Evolutionary conservation across 1,140 invertebrate genomes (phyloP), one percentile per base, ranked within the genome.

Genomic region (Contarinia nasturtii): DNA sequence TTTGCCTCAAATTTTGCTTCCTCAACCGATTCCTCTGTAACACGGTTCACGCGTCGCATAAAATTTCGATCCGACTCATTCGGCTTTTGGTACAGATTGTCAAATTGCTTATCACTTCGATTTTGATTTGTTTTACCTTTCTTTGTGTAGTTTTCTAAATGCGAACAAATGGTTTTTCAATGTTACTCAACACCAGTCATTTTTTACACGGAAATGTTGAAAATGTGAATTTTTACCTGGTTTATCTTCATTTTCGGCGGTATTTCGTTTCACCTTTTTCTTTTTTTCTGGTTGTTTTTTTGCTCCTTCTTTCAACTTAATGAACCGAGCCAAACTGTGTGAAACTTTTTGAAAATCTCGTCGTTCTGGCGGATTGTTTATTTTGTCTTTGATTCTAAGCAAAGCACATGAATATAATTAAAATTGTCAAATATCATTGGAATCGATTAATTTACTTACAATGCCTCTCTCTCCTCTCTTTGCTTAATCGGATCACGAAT

Each of bases 1-100:
- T 75, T 74, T 2, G 63, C 62, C 50, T 75, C 73, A 50, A 74
- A 75, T 17, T 61, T 57, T 3, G 70, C 65, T 52, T 73, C 70
- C 11, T 67, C 65, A 1, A 74, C 45, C 33, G 71, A 70, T 21
- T 59, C 58, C 1, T 63, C 51, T 2, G 72, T 71, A 37, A 72
- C 70, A 37, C 57, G 58, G 47, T 63, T 64, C 0, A 75, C 66
- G 36, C 74, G 54, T 4, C 62, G 49, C 48, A 71, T 51, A 46
- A 75, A 76, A n/a, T 54, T 54, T 19, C 57, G 38, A 2, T 62
- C 49, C 14, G 48, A 59, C 55, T 76, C 74, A 15, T 63, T 65
- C 2, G 56, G 53, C 34, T 53, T 56, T 52, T 74, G 71, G 37
- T 58, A 53, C 10, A 63, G 60, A 15, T 53, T 51, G 1, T 17